These are phyloP conservation scores for Trilocha varians DNA, from an alignment of 2,888 invertebrate species.

Conservation along the genomic window DNA sequence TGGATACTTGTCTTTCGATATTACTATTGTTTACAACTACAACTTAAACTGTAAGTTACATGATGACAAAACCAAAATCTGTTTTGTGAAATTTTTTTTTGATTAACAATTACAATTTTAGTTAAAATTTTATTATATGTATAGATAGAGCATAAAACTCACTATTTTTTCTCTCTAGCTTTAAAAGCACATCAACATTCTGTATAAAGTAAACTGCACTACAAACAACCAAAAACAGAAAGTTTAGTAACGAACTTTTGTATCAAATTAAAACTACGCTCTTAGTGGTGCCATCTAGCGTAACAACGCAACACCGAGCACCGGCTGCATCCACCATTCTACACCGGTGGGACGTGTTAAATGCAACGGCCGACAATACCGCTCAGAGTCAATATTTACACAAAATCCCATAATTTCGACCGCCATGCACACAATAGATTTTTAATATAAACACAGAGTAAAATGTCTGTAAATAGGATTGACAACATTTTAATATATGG, in stretches of 20 bases:
- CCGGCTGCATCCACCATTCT: constrained; percentile 23
- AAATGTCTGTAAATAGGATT: constrained; percentile 71
- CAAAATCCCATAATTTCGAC: constrained; percentile 69
- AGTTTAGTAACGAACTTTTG: neutral
- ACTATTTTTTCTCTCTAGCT: too few relatives aligned
- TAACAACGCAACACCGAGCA: neutral
- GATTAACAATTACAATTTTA: too few relatives aligned
- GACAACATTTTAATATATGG: constrained; percentile 73
- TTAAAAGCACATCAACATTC: too few relatives aligned
- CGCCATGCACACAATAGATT: constrained; percentile 70
- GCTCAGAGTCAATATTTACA: constrained; percentile 63
- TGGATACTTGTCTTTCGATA: too few relatives aligned
- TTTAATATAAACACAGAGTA: constrained; percentile 71
- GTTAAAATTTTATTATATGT: too few relatives aligned
- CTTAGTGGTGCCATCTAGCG: constrained; percentile 47
- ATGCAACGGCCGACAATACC: constrained; percentile 62
- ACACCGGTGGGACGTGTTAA: constrained; percentile 64
- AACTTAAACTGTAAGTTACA: too few relatives aligned
- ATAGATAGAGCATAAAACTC: too few relatives aligned
- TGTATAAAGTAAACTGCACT: too few relatives aligned
- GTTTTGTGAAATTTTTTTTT: too few relatives aligned
- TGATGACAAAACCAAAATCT: too few relatives aligned
- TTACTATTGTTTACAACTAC: too few relatives aligned
- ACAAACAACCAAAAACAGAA: too few relatives aligned
- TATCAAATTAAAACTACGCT: constrained; percentile 7